Conservation (phyloP, 2,113 vertebrate genomes). For the Nymphicus hollandicus region DNA sequence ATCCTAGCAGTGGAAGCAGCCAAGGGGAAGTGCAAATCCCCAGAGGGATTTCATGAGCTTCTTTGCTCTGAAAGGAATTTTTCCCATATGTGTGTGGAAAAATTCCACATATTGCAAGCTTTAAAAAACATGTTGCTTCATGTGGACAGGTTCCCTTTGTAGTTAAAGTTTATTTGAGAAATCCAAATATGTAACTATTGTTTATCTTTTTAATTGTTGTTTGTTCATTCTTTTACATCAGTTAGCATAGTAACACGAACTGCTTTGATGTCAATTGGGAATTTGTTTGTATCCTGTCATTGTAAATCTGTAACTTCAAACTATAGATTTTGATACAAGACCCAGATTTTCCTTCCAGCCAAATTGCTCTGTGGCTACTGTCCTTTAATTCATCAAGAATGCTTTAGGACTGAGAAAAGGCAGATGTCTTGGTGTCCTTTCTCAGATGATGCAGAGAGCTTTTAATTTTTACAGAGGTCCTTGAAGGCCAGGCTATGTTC, state of each 20-base stretch:
- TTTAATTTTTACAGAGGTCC: background rate
- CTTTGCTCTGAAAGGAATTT: constrained; percentile 10
- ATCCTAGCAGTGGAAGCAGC: background rate
- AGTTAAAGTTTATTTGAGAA: background rate
- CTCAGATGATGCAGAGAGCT: background rate
- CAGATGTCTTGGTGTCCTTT: background rate
- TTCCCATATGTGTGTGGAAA: background rate
- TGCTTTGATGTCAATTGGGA: background rate
- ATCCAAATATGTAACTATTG: background rate
- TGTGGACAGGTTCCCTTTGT: constrained; percentile 2
- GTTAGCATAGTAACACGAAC: background rate
- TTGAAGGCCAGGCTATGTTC: background rate
- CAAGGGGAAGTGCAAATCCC: constrained; percentile 5
- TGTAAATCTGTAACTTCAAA: constrained; percentile 12
- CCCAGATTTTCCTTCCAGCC: background rate
- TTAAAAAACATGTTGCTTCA: background rate
- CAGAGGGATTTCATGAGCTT: background rate
- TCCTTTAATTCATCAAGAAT: background rate
- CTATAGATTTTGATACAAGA: background rate
- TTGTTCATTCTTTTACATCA: constrained; percentile 17
- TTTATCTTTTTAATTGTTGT: background rate
- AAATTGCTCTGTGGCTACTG: background rate
- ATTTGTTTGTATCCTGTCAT: background rate
- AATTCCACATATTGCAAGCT: background rate
- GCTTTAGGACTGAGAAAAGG: background rate